Evolutionary conservation across 2,888 invertebrate species (phyloP), one percentile per base, ranked within the genome.

Genomic region (Eupithecia dodoneata): DNA sequence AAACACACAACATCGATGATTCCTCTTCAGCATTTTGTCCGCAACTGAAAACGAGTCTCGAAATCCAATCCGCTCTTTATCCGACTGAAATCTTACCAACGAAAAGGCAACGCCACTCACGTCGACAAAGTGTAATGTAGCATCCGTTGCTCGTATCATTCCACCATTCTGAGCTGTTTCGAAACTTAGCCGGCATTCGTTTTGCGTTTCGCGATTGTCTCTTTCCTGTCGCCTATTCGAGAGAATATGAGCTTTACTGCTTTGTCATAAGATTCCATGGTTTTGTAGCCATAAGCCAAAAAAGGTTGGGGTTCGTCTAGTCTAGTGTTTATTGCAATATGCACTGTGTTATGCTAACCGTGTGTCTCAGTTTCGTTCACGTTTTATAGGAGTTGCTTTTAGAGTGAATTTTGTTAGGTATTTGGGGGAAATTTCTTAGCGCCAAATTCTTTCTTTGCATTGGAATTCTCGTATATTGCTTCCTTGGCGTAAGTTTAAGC

Each of bases 121-220:
- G 75, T 73, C 45, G 75, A 71, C 73, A 67, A 75, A 59, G 73
- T 76, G 72, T 73, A 73, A 74, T 69, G 72, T 59, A 66, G 71
- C 74, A 78, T 74, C 67, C 78, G 76, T 76, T 30, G 73, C 78
- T 71, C 67, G 78, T 75, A 71, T 75, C 73, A 67, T 75, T 78
- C 71, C 42, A 45, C 78, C 10, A 72, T 76, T 76, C 74, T 78
- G 47, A 42, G 55, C 75, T 75, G 71, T 73, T 71, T 73, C 72
- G 67, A 45, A 78, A 78, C 76, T 72, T 74, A 76, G 72, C 78
- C 71, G 18, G 78, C 71, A 76, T 78, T 78, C 78, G 75, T 73
- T 78, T 76, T 72, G 59, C 75, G n/a, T 67, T 44, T n/a, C 49
- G 13, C 69, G 44, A 63, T 69, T 49, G 70, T 30, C 70, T 70